Conservation (phyloP, 2,888 invertebrate genomes). For the Nineta flava region DNA sequence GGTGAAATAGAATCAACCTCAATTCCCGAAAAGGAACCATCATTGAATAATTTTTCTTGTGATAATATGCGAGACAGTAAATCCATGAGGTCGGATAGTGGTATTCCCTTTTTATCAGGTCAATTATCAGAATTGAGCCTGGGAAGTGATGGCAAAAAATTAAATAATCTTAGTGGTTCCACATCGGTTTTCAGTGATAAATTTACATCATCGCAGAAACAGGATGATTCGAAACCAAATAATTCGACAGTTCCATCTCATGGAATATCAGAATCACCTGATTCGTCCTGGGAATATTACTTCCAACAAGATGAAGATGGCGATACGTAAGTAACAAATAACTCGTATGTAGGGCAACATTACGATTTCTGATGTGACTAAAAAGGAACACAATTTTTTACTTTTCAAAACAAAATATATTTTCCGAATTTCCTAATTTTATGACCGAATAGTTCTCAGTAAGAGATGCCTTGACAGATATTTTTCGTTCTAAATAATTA, state of each 20-base stretch:
- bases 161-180: not conserved
- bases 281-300: not conserved
- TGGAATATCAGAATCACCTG: not conserved
- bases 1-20: too few relatives aligned
- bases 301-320: slow-evolving; percentile 2
- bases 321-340: slow-evolving; percentile 1
- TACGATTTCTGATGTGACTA: too few relatives aligned
- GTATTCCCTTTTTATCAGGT: not conserved
- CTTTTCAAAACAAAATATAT: too few relatives aligned
- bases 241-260: not conserved
- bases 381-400: too few relatives aligned
- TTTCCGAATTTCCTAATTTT: too few relatives aligned
- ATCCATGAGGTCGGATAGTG: not conserved
- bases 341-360: too few relatives aligned
- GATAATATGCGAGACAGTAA: not conserved
- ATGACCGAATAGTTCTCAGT: too few relatives aligned
- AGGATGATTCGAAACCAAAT: not conserved
- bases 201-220: not conserved
- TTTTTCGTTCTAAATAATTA: too few relatives aligned
- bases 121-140: not conserved
- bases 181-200: too few relatives aligned
- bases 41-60: too few relatives aligned
- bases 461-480: too few relatives aligned
- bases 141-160: not conserved
- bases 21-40: too few relatives aligned